Conservation (phyloP, 2,888 invertebrate species). For the Noctua janthina region DNA sequence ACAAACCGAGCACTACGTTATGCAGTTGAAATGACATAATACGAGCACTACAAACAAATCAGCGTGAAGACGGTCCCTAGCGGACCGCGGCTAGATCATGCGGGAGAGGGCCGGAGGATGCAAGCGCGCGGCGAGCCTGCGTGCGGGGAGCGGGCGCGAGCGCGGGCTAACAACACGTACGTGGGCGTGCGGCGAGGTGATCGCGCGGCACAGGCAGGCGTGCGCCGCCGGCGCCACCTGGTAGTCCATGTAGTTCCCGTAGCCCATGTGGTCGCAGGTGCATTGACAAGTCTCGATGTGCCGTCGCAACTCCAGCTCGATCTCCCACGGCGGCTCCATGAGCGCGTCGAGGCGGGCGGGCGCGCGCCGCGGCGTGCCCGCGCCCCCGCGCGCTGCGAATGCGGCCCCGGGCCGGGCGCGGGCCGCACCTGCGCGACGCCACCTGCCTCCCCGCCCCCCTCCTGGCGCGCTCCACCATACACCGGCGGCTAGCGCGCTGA, state of each 20-base stretch:
- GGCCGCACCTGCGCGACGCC: constrained; percentile 87
- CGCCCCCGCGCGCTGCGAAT: constrained; percentile 82
- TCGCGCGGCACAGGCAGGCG: constrained; percentile 88
- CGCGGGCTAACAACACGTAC: constrained; percentile 79
- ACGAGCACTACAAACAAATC: constrained; percentile 77
- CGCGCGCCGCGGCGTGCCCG: constrained; percentile 84
- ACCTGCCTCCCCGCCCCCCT: constrained; percentile 85
- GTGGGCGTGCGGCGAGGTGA: constrained; percentile 89
- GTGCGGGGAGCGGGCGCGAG: constrained; percentile 55
- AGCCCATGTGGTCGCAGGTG: constrained; percentile 98
- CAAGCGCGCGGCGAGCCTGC: constrained; percentile 67
- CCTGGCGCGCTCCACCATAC: constrained; percentile 83
- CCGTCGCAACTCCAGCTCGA: constrained; percentile 96
- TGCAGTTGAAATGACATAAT: constrained; percentile 66
- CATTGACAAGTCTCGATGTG: constrained; percentile 97
- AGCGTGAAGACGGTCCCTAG: constrained; percentile 77
- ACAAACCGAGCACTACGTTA: constrained; percentile 58
- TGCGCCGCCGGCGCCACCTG: constrained; percentile 92
- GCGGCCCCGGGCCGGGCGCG: constrained; percentile 86
- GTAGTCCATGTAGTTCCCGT: constrained; percentile 97
- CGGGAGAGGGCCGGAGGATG: constrained; percentile 71
- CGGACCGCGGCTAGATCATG: constrained; percentile 77
- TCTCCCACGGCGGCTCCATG: constrained; percentile 91
- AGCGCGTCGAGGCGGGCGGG: constrained; percentile 83
- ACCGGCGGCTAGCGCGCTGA: constrained; percentile 83